Evolutionary conservation across 2,797 vertebrate species (phyloP).

Genomic region (Microcaecilia unicolor): DNA sequence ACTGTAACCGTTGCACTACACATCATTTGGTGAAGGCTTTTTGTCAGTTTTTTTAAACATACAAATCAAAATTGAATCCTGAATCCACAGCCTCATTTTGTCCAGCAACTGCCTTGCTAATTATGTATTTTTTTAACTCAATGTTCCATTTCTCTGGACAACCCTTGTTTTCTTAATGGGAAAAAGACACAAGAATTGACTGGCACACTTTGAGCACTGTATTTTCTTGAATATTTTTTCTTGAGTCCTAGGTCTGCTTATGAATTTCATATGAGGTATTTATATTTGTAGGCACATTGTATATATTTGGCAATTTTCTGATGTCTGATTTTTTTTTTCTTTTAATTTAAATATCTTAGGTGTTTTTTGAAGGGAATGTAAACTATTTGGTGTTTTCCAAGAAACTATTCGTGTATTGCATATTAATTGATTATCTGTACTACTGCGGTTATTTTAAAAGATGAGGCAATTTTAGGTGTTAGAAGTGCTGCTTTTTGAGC

Average conservation of each 20-base stretch:
- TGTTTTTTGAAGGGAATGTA: conserved; percentile 10
- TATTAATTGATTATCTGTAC: conserved; percentile 1
- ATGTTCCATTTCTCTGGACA: too few species aligned
- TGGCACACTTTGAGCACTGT: conserved; percentile 23
- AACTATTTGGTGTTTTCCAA: background rate
- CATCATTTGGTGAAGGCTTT: too few species aligned
- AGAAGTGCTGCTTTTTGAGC: background rate
- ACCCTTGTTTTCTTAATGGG: too few species aligned
- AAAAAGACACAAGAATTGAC: conserved; percentile 10
- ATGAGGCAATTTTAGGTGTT: conserved; percentile 1
- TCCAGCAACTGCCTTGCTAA: too few species aligned
- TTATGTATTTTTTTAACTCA: too few species aligned
- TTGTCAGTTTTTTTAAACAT: too few species aligned
- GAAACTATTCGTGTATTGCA: background rate
- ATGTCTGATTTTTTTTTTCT: conserved; percentile 27
- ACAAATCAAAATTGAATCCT: too few species aligned
- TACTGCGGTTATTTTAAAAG: background rate
- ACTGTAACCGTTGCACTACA: too few species aligned
- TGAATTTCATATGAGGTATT: conserved; percentile 34
- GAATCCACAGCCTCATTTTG: too few species aligned
- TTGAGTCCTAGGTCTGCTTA: too few species aligned
- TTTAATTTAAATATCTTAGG: conserved; percentile 27
- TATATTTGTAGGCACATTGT: too few species aligned
- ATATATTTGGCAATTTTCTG: too few species aligned
- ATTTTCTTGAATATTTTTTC: conserved; percentile 12